phyloP scores from a whole-genome alignment of 2,888 invertebrate genomes.

The Polymixis lichenea region DNA sequence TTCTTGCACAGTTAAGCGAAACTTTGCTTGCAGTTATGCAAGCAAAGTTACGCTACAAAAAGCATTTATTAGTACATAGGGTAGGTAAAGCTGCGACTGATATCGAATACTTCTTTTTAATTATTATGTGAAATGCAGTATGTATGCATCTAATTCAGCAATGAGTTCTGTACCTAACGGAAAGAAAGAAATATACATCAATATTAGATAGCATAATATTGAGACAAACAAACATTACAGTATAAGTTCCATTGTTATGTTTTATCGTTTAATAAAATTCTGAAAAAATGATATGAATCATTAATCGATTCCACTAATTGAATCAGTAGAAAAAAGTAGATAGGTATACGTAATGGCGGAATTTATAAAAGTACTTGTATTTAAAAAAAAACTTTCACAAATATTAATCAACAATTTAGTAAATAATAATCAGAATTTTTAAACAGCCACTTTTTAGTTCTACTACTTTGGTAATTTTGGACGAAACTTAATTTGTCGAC shows the following conservation, averaged over 20 bases:
- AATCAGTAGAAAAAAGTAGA: not conserved
- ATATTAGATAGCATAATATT: not conserved
- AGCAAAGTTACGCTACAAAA: not conserved
- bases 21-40: no score
- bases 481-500: not conserved
- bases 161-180: not conserved
- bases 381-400: not conserved
- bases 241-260: not conserved
- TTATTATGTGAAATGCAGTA: not conserved
- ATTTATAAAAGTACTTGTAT: not conserved
- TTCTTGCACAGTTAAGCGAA: not conserved
- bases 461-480: not conserved
- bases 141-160: not conserved
- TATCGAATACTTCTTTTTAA: not conserved
- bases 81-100: not conserved
- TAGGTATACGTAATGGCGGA: not conserved
- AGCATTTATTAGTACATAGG: not conserved
- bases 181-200: not conserved
- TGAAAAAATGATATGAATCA: slow-evolving; percentile 50
- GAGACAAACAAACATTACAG: slow-evolving; percentile 29
- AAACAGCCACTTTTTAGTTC: not conserved
- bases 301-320: slow-evolving; percentile 43
- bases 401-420: not conserved
- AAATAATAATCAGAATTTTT: not conserved
- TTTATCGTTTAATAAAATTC: slow-evolving; percentile 40